Percentiles rank a stretch among this genome's conserved stretches.
Conservation (phyloP, 2,888 invertebrate genomes). For the Physocephala rufipes region DNA sequence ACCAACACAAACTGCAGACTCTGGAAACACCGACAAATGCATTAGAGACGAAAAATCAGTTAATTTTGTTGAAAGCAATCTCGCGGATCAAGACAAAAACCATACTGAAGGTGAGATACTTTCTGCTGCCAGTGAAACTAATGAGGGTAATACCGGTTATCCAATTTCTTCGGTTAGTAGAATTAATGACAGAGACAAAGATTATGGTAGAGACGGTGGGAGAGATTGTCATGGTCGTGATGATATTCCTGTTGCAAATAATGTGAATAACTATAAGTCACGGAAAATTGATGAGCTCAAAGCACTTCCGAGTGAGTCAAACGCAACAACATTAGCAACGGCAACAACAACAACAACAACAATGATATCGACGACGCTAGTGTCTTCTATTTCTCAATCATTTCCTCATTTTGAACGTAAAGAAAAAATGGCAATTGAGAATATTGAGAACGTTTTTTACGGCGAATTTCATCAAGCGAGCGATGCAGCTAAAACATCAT, state of each 20-base stretch:
- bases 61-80: conserved; percentile 36
- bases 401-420: conserved; percentile 43
- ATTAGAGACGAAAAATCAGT: conserved; percentile 49
- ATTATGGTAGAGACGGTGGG: conserved; percentile 14
- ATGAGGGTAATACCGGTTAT: conserved; percentile 16
- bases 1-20: conserved; percentile 1
- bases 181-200: conserved; percentile 21
- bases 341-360: conserved; percentile 24
- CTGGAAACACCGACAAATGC: conserved; percentile 14
- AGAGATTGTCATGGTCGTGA: conserved; percentile 18
- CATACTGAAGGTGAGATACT: conserved; percentile 6
- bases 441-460: conserved; percentile 65
- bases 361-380: conserved; percentile 25
- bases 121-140: conserved; percentile 15
- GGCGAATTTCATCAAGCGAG: conserved; percentile 59
- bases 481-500: conserved; percentile 47
- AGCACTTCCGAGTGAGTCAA: conserved; percentile 42
- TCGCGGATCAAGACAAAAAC: conserved; percentile 16
- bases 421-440: conserved; percentile 60
- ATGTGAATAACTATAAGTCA: conserved; percentile 14
- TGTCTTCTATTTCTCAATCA: conserved; percentile 32
- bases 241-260: conserved; percentile 18
- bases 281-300: conserved; percentile 51
- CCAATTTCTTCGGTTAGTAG: conserved; percentile 12
- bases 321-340: conserved; percentile 34